Conservation (phyloP, 2,888 invertebrate genomes). For the Silvanus unidentatus region DNA sequence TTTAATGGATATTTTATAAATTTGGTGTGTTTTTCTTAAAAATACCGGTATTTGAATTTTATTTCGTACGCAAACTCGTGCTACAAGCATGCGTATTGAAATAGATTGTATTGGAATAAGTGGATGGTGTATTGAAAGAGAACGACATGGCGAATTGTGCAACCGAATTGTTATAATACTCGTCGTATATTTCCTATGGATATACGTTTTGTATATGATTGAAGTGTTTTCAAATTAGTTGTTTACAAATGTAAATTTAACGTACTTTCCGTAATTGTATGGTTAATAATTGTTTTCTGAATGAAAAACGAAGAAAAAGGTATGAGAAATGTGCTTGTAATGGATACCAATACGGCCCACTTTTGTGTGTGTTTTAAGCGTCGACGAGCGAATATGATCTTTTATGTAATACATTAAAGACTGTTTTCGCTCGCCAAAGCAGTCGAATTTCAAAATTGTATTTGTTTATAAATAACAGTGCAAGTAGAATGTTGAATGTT, state of each 20-base stretch:
- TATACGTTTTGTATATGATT: no score
- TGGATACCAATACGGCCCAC: constrained; percentile 45
- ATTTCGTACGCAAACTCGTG: neutral
- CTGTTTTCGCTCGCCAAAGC: constrained; percentile 39
- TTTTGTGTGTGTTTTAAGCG: constrained; percentile 39
- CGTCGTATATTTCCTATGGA: no score
- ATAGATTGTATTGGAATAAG: neutral
- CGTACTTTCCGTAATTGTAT: constrained; percentile 3
- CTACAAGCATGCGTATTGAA: neutral
- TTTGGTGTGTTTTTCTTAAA: no score
- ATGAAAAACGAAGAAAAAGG: constrained; percentile 27
- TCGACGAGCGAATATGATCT: constrained; percentile 43
- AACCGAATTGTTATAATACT: constrained; percentile 19
- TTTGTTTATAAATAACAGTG: constrained; percentile 31
- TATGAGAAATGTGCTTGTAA: constrained; percentile 35
- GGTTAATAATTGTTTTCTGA: no score
- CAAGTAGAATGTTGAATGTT: neutral
- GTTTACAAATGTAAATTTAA: neutral
- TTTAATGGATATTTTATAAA: no score
- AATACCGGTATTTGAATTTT: no score
- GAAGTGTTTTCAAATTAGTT: no score
- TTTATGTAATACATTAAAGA: constrained; percentile 42
- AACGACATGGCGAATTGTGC: constrained; percentile 26
- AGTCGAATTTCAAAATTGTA: constrained; percentile 19
- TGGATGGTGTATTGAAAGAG: constrained; percentile 18